phyloP scores from a whole-genome alignment of 1,140 invertebrate genomes.

The Zaprionus ornatus region DNA sequence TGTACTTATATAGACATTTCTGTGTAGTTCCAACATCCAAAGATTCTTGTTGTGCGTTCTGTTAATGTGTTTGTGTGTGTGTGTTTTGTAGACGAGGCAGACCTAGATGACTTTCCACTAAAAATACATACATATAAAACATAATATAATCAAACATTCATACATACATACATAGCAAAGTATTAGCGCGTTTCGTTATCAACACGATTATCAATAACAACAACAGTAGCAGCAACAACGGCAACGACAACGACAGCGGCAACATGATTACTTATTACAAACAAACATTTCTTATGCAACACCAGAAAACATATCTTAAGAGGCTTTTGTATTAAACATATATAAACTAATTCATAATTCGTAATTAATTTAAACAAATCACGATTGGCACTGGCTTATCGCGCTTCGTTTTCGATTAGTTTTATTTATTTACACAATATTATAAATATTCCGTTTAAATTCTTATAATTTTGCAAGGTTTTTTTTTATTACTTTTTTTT shows the following conservation, averaged over 20 bases:
- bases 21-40: conserved; percentile 73
- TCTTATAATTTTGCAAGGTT: conserved; percentile 8
- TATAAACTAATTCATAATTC: conserved; percentile 45
- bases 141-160: conserved; percentile 32
- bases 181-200: conserved; percentile 54
- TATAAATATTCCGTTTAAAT: conserved; percentile 36
- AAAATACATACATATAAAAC: conserved; percentile 38
- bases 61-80: background rate
- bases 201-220: conserved; percentile 40
- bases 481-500: conserved; percentile 30
- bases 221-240: conserved; percentile 15
- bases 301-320: conserved; percentile 78
- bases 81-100: conserved; percentile 50
- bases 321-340: conserved; percentile 78
- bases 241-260: conserved; percentile 17
- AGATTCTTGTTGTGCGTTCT: conserved; percentile 73
- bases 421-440: conserved; percentile 51
- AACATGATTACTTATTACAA: conserved; percentile 23
- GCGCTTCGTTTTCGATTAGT: conserved; percentile 34
- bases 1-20: conserved; percentile 28
- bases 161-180: conserved; percentile 52
- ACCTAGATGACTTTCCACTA: conserved; percentile 28
- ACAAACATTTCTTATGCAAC: conserved; percentile 54
- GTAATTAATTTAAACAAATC: conserved; percentile 69
- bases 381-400: conserved; percentile 31